phyloP scores from a whole-genome alignment of 2,113 vertebrate genomes.

The Casuarius casuarius region DNA sequence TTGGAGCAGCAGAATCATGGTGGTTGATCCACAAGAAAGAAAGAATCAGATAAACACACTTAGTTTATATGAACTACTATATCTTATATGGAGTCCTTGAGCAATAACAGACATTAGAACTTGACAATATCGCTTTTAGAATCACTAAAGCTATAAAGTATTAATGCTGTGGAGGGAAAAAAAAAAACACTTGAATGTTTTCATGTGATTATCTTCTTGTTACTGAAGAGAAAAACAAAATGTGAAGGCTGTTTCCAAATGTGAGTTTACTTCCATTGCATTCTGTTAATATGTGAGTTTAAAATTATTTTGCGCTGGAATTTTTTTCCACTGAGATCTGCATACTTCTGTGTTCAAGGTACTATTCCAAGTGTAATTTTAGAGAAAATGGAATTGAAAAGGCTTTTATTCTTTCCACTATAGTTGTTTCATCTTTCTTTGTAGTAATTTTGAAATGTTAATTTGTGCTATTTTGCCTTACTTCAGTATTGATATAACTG shows the following conservation, averaged over 20 bases:
- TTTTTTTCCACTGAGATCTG: background rate
- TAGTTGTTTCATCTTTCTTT: background rate
- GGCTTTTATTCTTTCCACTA: background rate
- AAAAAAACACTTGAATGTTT: background rate
- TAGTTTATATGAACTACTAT: background rate
- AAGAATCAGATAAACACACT: background rate
- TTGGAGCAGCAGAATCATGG: background rate
- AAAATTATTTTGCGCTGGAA: background rate
- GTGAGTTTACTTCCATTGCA: constrained; percentile 10
- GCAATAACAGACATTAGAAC: background rate
- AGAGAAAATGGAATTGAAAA: background rate
- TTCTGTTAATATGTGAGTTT: background rate
- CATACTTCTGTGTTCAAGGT: background rate
- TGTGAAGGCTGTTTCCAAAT: constrained; percentile 4
- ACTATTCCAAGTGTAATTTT: background rate
- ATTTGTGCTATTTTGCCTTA: background rate
- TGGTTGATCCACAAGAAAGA: background rate
- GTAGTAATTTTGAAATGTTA: background rate
- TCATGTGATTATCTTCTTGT: background rate
- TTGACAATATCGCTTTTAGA: background rate
- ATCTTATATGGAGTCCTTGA: background rate
- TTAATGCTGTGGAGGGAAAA: background rate
- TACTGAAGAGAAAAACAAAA: background rate
- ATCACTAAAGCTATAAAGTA: background rate
- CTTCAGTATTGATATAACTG: background rate